Conservation (phyloP, 1,140 invertebrate genomes). For the Spodoptera frugiperda region DNA sequence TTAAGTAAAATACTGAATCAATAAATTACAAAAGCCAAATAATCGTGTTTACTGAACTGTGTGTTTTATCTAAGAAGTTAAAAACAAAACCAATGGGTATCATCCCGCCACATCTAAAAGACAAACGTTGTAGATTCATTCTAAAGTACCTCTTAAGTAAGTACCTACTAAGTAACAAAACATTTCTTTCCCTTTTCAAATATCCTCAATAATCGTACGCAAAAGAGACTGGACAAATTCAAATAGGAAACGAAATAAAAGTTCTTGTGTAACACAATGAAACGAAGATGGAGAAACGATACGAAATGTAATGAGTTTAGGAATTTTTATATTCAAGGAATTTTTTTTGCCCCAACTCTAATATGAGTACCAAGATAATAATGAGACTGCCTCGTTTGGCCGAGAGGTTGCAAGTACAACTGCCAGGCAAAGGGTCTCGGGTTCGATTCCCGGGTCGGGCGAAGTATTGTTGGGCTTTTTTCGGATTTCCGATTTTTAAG, state of each 20-base stretch:
- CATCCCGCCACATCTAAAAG: not conserved
- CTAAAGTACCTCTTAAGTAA: too few relatives aligned
- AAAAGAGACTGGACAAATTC: conserved; percentile 14
- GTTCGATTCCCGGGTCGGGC: too few relatives aligned
- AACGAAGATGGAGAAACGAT: conserved; percentile 44
- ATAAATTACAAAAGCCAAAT: not conserved
- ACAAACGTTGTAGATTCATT: conserved; percentile 9
- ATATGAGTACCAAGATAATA: not conserved
- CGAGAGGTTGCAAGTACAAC: too few relatives aligned
- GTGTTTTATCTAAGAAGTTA: too few relatives aligned
- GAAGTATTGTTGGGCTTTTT: too few relatives aligned
- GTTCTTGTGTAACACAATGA: conserved; percentile 50
- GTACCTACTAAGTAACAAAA: not conserved
- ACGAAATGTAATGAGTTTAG: conserved; percentile 52
- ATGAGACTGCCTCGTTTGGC: not conserved
- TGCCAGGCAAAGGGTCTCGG: too few relatives aligned
- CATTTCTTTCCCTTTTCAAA: not conserved
- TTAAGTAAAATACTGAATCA: too few relatives aligned
- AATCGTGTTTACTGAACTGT: not conserved
- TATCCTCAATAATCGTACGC: not conserved
- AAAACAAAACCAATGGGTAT: not conserved
- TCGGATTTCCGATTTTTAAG: too few relatives aligned
- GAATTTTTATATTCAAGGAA: conserved; percentile 1
- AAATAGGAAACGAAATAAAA: conserved; percentile 46
- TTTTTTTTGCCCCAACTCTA: conserved; percentile 23